Evolutionary conservation across 2,797 vertebrate species (phyloP).

Genomic region (Halcyon leucocephala): DNA sequence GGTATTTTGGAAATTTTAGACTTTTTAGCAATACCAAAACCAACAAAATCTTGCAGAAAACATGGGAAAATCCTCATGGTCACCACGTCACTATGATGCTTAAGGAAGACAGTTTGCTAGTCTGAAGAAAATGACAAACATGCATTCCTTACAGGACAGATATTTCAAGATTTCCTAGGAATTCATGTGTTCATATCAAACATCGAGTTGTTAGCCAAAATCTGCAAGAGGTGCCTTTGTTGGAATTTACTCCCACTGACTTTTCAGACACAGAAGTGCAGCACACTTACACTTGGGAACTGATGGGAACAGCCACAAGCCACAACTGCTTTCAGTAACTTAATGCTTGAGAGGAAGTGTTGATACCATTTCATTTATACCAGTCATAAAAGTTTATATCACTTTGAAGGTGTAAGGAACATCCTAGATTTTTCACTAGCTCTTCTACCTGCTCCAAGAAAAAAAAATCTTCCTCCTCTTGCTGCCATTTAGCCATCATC

Average conservation of each 20-base stretch:
- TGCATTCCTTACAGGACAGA: neutral
- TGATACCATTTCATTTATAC: neutral
- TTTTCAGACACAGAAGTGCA: neutral
- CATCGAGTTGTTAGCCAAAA: neutral
- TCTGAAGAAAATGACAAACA: neutral
- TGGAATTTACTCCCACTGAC: neutral
- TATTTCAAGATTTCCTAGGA: neutral
- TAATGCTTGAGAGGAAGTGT: neutral
- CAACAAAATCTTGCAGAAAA: neutral
- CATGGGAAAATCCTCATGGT: neutral
- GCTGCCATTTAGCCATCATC: neutral
- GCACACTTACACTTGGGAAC: neutral
- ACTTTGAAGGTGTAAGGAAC: neutral
- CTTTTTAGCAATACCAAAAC: neutral
- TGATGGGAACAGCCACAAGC: neutral
- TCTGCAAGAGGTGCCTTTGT: neutral
- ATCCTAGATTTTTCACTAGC: neutral
- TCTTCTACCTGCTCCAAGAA: neutral
- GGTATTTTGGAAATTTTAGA: neutral
- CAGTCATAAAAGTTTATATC: neutral
- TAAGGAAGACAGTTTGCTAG: neutral
- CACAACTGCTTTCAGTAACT: neutral
- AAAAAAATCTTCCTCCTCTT: neutral
- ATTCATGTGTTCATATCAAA: neutral
- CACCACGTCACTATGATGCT: rapidly evolving